Evolutionary conservation across 30 jellyfish, hydroid and myxozoan genomes (phyloP).

Genomic region (Pelagia noctiluca): DNA sequence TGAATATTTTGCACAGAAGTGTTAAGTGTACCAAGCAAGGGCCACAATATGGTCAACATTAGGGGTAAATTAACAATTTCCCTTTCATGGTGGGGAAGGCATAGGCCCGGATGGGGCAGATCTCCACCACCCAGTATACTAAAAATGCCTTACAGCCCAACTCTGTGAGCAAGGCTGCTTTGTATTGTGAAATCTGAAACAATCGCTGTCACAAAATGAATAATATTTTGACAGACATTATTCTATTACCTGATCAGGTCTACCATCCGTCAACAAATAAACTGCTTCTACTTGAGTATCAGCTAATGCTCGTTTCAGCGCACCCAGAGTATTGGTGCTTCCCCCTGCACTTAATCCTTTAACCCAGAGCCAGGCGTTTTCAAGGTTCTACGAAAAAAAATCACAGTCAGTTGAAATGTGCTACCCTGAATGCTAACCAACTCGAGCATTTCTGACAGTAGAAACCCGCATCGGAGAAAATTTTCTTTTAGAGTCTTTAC

Average conservation of each 20-base stretch:
- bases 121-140: too few relatives aligned
- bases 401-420: not conserved
- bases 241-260: constrained; percentile 92
- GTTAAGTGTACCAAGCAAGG: too few relatives aligned
- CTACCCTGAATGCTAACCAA: not conserved
- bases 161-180: too few relatives aligned
- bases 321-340: constrained; percentile 93
- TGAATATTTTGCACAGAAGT: too few relatives aligned
- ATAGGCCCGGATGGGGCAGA: too few relatives aligned
- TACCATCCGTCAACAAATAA: constrained; percentile 92
- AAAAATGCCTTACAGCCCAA: too few relatives aligned
- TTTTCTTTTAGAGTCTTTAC: too few relatives aligned
- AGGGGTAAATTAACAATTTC: too few relatives aligned
- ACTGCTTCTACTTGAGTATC: constrained; percentile 85
- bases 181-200: not conserved
- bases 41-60: too few relatives aligned
- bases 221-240: not conserved
- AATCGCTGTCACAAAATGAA: not conserved
- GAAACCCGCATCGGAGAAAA: not conserved
- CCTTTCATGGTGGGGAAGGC: too few relatives aligned
- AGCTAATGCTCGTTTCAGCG: constrained; percentile 75
- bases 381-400: constrained; percentile 73
- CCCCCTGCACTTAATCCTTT: constrained; percentile 91
- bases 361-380: constrained; percentile 97
- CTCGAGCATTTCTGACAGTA: not conserved